Base-by-base conservation (phyloP, 2,113 vertebrate species). In the Vulpes ferrilata region DNA sequence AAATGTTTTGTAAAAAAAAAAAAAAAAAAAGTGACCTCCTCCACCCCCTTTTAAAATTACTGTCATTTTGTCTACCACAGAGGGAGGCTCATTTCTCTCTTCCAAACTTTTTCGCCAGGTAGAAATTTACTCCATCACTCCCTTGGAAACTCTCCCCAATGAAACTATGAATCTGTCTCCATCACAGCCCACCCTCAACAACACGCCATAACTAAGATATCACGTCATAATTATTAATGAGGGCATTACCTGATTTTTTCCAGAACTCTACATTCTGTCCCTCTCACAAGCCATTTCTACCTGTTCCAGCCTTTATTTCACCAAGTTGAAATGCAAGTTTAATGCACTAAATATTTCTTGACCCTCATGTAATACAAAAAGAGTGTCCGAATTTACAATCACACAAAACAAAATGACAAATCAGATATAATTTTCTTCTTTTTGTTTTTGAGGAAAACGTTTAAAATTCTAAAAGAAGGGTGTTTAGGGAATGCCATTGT, bases 361-460 rank as follows among this genome's bases (percentile, higher is more conserved):
- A 96, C 80, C 69, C 96, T 97, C 55, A 25, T 82, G 23, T 57
- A 35, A 4, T 78, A 76, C 10, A 64, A 74, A 88, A 88, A 81
- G 48, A 38, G 27, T 62, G 2, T 48, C 53, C 65, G 78, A 92
- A 85, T 94, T 96, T 90, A 78, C 25, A 88, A 96, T 84, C 10
- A n/a, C 32, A 71, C 32, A 53, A 93, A 96, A 95, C 43, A 92
- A 88, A 65, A 78, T 84, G 67, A 89, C 64, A 96, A 95, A 93
- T 86, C 51, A 96, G 89, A 90, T 74, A 82, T 48, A 60, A 95
- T 88, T 95, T 90, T 87, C 60, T 83, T 91, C 7, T 78, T 27
- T 94, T 91, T 85, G 12, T 89, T 96, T 93, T 80, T 78, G 43
- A 92, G 60, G 30, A 88, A 96, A 95, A 81, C 57, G 9, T 76